These are phyloP conservation scores for Asbolus verrucosus DNA, from an alignment of 1,140 invertebrate genomes.

Conservation along the genomic window DNA sequence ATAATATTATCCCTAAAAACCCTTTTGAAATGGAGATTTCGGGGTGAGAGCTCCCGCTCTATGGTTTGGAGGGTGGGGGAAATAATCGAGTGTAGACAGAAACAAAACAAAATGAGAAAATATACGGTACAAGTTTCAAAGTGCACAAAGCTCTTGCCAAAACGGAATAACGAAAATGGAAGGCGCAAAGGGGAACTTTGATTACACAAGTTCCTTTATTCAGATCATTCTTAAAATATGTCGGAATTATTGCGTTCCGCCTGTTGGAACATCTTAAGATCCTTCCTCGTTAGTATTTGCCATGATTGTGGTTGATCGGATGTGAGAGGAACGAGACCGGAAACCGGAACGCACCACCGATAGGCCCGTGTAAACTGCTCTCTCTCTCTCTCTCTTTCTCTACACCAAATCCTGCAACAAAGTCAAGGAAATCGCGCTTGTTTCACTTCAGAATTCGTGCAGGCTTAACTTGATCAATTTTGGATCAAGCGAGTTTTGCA, in stretches of 20 bases:
- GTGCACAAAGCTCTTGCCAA: conserved; percentile 15
- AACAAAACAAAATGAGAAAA: conserved; percentile 57
- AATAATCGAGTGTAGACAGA: conserved; percentile 57
- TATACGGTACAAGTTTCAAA: conserved; percentile 46
- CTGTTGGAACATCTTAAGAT: background rate
- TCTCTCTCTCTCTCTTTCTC: conserved; percentile 3
- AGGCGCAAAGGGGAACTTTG: conserved; percentile 1
- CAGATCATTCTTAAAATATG: conserved; percentile 1
- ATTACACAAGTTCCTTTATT: conserved; percentile 1
- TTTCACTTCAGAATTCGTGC: conserved; percentile 20
- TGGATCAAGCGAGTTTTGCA: conserved; percentile 29
- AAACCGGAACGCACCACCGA: background rate
- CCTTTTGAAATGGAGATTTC: conserved; percentile 58
- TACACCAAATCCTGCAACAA: conserved; percentile 17
- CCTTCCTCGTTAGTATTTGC: background rate
- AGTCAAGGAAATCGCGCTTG: conserved; percentile 33
- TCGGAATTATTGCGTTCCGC: background rate
- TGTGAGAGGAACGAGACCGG: background rate
- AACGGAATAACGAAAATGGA: background rate
- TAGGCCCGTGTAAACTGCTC: conserved; percentile 5
- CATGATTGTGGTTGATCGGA: conserved; percentile 2
- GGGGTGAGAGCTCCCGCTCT: conserved; percentile 49
- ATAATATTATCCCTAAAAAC: conserved; percentile 56
- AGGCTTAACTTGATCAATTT: conserved; percentile 28
- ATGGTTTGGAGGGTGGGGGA: conserved; percentile 51